phyloP scores from a whole-genome alignment of 2,888 invertebrate species.

The Ceratothoa steindachneri region DNA sequence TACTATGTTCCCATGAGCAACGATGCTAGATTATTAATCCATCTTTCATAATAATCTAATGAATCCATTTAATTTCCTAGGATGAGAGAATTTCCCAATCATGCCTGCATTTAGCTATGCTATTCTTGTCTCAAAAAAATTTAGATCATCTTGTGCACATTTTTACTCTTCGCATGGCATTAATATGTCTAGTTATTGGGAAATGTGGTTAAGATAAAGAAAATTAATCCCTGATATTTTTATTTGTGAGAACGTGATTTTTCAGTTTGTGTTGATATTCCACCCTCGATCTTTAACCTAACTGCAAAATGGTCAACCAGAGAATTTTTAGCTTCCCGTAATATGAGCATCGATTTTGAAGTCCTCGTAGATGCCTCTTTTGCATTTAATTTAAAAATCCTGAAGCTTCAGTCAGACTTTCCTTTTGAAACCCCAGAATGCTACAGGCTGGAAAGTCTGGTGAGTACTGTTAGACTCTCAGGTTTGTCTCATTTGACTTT shows the following conservation, averaged over 20 bases:
- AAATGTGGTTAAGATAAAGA: not conserved
- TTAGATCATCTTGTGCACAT: too few relatives aligned
- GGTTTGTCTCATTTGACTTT: too few relatives aligned
- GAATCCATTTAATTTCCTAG: too few relatives aligned
- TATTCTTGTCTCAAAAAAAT: too few relatives aligned
- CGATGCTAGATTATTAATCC: too few relatives aligned
- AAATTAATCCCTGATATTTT: not conserved
- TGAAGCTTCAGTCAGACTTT: slow-evolving; percentile 83
- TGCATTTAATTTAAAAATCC: slow-evolving; percentile 76
- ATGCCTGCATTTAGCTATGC: too few relatives aligned
- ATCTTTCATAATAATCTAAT: too few relatives aligned
- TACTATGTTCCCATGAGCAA: too few relatives aligned
- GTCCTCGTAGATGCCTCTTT: slow-evolving; percentile 71
- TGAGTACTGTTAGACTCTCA: too few relatives aligned
- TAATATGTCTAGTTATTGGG: too few relatives aligned
- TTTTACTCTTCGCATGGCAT: too few relatives aligned
- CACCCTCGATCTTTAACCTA: slow-evolving; percentile 51
- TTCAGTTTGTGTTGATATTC: slow-evolving; percentile 50
- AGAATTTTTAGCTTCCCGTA: slow-evolving; percentile 60
- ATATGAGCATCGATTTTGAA: slow-evolving; percentile 69
- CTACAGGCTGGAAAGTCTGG: slow-evolving; percentile 73
- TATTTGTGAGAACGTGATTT: not conserved
- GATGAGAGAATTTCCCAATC: too few relatives aligned
- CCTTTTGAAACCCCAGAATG: slow-evolving; percentile 87
- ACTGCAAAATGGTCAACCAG: slow-evolving; percentile 53